Conservation (phyloP, 2,113 vertebrate species). For the Synchiropus splendidus region DNA sequence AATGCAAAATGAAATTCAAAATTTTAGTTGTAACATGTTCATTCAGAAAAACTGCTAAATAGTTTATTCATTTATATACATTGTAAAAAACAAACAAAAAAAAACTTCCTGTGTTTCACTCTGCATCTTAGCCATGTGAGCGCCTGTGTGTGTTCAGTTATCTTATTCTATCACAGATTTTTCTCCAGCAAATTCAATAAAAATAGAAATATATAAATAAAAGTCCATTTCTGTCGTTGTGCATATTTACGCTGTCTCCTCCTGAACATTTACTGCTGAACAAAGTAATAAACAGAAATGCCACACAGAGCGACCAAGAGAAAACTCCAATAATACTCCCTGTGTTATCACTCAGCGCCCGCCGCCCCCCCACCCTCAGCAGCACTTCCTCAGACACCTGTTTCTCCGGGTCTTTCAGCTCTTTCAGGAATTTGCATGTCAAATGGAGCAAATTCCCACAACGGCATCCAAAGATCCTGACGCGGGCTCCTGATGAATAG, state of each 20-base stretch:
- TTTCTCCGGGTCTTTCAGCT: conserved; percentile 63
- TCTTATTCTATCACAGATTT: too few relatives aligned
- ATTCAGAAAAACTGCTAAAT: too few relatives aligned
- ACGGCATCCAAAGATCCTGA: conserved; percentile 24
- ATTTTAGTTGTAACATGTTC: too few relatives aligned
- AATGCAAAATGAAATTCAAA: too few relatives aligned
- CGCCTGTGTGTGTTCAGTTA: too few relatives aligned
- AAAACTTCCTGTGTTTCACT: too few relatives aligned
- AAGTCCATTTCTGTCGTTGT: too few relatives aligned
- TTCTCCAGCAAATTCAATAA: background rate
- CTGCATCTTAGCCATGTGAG: too few relatives aligned
- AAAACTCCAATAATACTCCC: conserved; percentile 36
- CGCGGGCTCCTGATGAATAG: conserved; percentile 35
- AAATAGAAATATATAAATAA: background rate
- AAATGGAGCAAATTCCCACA: conserved; percentile 58
- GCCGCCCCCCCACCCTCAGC: conserved; percentile 24
- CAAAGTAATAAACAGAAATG: conserved; percentile 8
- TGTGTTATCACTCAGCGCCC: conserved; percentile 50
- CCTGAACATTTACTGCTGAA: background rate
- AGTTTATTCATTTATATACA: too few relatives aligned
- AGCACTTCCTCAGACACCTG: conserved; percentile 68
- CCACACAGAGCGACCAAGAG: conserved; percentile 6
- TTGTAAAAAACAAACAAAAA: too few relatives aligned
- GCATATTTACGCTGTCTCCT: background rate
- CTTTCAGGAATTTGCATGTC: conserved; percentile 65